Evolutionary conservation across 2,888 invertebrate species (phyloP), one percentile per base, ranked within the genome.

Genomic region (Tineola bisselliella): DNA sequence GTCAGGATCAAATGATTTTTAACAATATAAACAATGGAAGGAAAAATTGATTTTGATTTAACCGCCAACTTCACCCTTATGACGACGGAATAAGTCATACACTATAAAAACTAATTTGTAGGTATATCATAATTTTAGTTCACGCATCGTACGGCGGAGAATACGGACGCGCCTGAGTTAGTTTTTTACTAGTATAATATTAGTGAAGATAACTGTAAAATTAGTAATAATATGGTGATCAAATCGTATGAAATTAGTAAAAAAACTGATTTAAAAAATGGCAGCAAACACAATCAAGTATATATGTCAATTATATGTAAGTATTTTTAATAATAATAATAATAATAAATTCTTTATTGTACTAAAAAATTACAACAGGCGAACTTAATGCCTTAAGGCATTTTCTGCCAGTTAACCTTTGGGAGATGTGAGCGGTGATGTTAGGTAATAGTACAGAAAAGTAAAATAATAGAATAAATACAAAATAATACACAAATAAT

Each of bases 221-320:
- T 4, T 48, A 6, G 5, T 8, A 48, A 25, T 25, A 6, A 25
- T 25, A 58, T 58, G 58, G 58, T 58, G 33, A 58, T 33, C 33
- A 58, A 31, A 58, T 13, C 30, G 13, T 58, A 58, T 33, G 33
- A 1, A n/a, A 33, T 58, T n/a, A 33, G 33, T 33, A 12, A 25
- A 8, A 31, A 58, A 33, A 3, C 15, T 6, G 33, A 33, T 10
- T n/a, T 33, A 11, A 58, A 58, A 11, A 62, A 33, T 17, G 84
- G 84, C 2, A 83, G 81, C 63, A 86, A 84, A 69, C 80, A 81
- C 62, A 79, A 80, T 65, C 84, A 86, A 69, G 67, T 86, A 18
- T 62, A 84, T 2, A 84, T 84, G 83, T 84, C 84, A 1, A 84
- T 86, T 64, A 68, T 84, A 33, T 80, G 84, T 86, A 65, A 82